Evolutionary conservation across 1,140 invertebrate genomes (phyloP).

Genomic region (Oedothorax gibbosus): DNA sequence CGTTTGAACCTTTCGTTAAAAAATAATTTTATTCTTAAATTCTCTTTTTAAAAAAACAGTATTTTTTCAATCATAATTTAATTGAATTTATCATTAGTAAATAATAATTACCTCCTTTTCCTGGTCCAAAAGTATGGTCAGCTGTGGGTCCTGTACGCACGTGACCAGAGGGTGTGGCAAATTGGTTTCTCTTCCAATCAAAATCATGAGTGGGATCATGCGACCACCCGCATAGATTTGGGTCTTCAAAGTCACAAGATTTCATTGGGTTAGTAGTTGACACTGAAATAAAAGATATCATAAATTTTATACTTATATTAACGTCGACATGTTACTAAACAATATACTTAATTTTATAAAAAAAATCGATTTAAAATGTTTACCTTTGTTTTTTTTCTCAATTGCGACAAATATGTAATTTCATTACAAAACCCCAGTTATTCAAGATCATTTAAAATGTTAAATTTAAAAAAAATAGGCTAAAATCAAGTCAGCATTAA

Average conservation of each 20-base stretch:
- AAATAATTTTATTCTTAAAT: too few relatives aligned
- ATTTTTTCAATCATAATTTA: neutral
- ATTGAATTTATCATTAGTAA: neutral
- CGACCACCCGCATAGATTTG: constrained; percentile 79
- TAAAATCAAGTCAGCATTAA: too few relatives aligned
- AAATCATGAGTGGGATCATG: constrained; percentile 81
- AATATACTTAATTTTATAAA: too few relatives aligned
- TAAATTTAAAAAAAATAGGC: too few relatives aligned
- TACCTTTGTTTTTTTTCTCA: too few relatives aligned
- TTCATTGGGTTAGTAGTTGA: constrained; percentile 55
- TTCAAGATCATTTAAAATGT: too few relatives aligned
- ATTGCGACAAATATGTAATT: too few relatives aligned
- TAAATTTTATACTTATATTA: too few relatives aligned
- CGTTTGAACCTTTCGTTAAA: too few relatives aligned
- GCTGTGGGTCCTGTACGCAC: constrained; percentile 78
- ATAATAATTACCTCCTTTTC: constrained; percentile 71
- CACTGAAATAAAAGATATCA: constrained; percentile 64
- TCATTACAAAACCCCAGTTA: too few relatives aligned
- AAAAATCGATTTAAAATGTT: too few relatives aligned
- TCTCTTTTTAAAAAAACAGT: neutral
- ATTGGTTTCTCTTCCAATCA: constrained; percentile 78
- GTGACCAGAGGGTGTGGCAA: constrained; percentile 76
- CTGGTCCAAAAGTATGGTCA: constrained; percentile 80
- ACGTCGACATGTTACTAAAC: too few relatives aligned
- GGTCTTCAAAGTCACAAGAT: constrained; percentile 79